Evolutionary conservation across 2,797 vertebrate genomes (phyloP).

Genomic region (Anisognathus igniventris): DNA sequence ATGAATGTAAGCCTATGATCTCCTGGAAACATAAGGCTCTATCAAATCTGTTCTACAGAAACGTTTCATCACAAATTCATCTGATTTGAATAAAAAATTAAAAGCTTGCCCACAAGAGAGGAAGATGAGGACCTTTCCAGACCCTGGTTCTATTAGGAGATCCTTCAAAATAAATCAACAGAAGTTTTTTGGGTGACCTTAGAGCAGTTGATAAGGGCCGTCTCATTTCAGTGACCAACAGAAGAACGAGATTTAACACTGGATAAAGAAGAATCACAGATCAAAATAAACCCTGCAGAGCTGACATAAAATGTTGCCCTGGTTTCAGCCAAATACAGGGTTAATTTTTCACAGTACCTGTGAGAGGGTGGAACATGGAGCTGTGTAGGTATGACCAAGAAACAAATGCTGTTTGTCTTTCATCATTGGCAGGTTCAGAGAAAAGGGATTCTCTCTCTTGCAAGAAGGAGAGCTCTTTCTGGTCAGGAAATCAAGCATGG

Average conservation of each 20-base stretch:
- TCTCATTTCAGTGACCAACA: neutral
- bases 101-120: neutral
- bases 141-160: neutral
- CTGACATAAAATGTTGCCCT: neutral
- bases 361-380: too few species aligned
- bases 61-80: neutral
- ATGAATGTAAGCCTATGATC: rapidly evolving
- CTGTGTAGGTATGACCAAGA: neutral
- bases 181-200: neutral
- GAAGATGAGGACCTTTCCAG: neutral
- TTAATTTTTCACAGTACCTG: neutral
- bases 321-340: neutral
- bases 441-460: neutral
- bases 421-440: rapidly evolving
- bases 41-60: neutral
- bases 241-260: neutral
- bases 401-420: neutral
- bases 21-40: neutral
- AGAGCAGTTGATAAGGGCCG: neutral
- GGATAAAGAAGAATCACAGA: neutral
- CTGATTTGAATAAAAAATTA: neutral
- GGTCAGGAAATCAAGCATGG: neutral
- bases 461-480: neutral
- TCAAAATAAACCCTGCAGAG: neutral
- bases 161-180: neutral